These are phyloP conservation scores for Girardia tigrina DNA, from an alignment of 2,888 invertebrate genomes.

Conservation along the genomic window DNA sequence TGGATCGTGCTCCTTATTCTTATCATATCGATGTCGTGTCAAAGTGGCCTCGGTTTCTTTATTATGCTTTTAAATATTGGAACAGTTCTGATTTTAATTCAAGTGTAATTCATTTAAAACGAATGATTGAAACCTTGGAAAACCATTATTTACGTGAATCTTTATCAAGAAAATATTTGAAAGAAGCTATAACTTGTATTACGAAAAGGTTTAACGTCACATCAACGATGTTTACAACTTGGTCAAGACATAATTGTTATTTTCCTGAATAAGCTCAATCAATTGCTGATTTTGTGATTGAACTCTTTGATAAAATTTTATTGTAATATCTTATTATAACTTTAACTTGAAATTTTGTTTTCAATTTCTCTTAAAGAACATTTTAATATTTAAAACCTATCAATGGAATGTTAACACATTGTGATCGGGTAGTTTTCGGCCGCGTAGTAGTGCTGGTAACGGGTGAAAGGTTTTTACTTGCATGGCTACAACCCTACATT, in stretches of 20 bases:
- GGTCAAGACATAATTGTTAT: background rate
- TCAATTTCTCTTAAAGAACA: background rate
- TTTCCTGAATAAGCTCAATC: background rate
- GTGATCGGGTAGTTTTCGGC: no score
- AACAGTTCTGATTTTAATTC: background rate
- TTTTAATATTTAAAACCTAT: no score
- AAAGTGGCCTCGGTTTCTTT: slow-evolving; percentile 9
- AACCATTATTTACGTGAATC: slow-evolving; percentile 18
- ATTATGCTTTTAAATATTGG: slow-evolving; percentile 14
- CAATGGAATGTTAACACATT: no score
- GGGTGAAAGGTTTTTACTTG: no score
- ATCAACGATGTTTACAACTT: background rate
- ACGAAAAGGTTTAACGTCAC: background rate
- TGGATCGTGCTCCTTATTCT: background rate
- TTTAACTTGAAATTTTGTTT: background rate
- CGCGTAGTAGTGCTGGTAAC: no score
- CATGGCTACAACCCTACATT: no score
- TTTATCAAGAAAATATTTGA: slow-evolving; percentile 12
- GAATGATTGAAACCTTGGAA: background rate
- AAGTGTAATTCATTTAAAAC: background rate
- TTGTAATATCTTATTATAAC: background rate
- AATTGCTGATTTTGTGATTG: background rate
- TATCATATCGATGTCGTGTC: background rate
- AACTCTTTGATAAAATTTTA: background rate
- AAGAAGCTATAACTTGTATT: background rate